phyloP scores from a whole-genome alignment of 2,888 invertebrate species.

The Desoria tigrina region DNA sequence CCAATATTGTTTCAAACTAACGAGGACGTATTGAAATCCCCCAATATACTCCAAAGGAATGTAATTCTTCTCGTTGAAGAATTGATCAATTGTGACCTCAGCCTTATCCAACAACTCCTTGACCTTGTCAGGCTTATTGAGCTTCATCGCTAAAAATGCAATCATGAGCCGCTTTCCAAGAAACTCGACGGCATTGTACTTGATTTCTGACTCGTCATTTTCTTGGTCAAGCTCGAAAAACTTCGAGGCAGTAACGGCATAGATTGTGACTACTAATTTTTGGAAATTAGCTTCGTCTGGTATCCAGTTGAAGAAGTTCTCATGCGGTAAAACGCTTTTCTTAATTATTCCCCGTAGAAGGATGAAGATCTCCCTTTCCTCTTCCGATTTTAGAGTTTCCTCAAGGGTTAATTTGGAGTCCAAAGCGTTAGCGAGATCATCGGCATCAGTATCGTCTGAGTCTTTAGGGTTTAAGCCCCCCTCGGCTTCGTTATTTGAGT shows the following conservation, averaged over 20 bases:
- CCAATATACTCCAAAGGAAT: conserved; percentile 56
- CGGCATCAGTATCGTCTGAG: too few relatives aligned
- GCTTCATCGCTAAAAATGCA: neutral
- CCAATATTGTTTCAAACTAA: conserved; percentile 1
- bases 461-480: too few relatives aligned
- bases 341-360: too few relatives aligned
- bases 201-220: conserved; percentile 3
- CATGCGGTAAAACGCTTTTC: too few relatives aligned
- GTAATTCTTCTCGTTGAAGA: neutral
- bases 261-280: neutral
- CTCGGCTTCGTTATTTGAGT: too few relatives aligned
- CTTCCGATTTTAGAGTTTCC: too few relatives aligned
- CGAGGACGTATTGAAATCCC: neutral
- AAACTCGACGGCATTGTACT: conserved; percentile 10
- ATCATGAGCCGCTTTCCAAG: neutral
- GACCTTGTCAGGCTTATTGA: conserved; percentile 1
- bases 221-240: neutral
- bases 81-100: too few relatives aligned
- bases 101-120: neutral
- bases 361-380: too few relatives aligned
- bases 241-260: neutral
- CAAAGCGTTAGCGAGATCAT: too few relatives aligned
- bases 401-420: too few relatives aligned
- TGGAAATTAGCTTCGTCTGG: neutral
- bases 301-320: conserved; percentile 1